Conservation (phyloP, 2,888 invertebrate genomes). For the Latrodectus hesperus region DNA sequence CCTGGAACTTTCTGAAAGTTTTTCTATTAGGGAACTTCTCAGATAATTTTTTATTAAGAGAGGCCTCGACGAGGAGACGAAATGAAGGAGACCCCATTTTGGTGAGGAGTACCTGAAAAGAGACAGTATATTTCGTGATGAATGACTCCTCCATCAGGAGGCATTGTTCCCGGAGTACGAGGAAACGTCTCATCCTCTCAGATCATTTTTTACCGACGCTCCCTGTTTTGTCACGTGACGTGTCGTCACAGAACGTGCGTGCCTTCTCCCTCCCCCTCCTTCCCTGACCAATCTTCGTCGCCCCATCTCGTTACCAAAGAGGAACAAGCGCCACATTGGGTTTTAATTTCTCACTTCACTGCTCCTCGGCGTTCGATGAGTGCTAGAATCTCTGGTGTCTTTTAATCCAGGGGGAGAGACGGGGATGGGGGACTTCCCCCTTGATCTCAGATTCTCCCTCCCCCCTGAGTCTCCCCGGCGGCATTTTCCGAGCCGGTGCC, state of each 20-base stretch:
- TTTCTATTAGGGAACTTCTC: background rate
- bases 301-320: conserved; percentile 67
- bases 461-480: conserved; percentile 62
- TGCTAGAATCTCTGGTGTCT: conserved; percentile 55
- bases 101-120: background rate
- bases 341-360: conserved; percentile 70
- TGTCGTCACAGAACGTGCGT: conserved; percentile 50
- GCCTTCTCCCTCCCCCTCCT: conserved; percentile 4
- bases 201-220: conserved; percentile 53
- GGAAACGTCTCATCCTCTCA: conserved; percentile 4
- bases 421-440: background rate
- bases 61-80: background rate
- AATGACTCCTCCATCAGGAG: conserved; percentile 48
- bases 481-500: conserved; percentile 66
- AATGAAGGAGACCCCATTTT: background rate
- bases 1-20: too few species aligned
- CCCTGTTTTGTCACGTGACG: conserved; percentile 40
- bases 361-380: conserved; percentile 60
- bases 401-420: conserved; percentile 54
- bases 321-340: conserved; percentile 67
- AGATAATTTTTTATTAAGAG: background rate
- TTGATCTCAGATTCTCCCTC: conserved; percentile 35
- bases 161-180: conserved; percentile 51
- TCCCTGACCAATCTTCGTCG: conserved; percentile 5
- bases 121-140: conserved; percentile 56